phyloP scores from a whole-genome alignment of 2,888 invertebrate genomes.

The Lathronympha strigana region DNA sequence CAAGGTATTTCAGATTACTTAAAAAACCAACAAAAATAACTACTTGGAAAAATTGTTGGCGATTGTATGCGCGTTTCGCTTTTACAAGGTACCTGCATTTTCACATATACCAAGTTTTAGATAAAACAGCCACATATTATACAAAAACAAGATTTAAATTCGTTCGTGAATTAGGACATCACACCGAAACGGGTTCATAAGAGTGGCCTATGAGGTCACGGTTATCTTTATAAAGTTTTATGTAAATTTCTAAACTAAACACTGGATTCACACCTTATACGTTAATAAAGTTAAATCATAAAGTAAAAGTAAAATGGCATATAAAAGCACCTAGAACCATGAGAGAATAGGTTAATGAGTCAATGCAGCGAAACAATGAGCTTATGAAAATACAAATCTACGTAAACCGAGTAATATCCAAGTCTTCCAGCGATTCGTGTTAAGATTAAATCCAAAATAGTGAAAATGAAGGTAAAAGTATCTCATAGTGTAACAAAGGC shows the following conservation, averaged over 20 bases:
- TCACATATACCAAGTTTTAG: neutral
- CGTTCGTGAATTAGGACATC: neutral
- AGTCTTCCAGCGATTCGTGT: constrained; percentile 28
- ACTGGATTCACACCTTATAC: neutral
- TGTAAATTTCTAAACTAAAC: neutral
- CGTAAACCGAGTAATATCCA: constrained; percentile 20
- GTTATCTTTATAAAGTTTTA: neutral
- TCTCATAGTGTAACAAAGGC: constrained; percentile 35
- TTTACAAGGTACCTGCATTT: neutral
- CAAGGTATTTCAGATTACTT: too few relatives aligned
- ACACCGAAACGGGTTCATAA: neutral
- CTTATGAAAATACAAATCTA: constrained; percentile 33
- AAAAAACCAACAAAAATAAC: too few relatives aligned
- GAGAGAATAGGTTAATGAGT: constrained; percentile 25
- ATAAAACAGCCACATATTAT: too few relatives aligned
- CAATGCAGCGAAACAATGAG: constrained; percentile 22
- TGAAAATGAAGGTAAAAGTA: constrained; percentile 40
- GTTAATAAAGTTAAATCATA: neutral
- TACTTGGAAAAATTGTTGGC: too few relatives aligned
- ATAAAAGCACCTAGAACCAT: constrained; percentile 5
- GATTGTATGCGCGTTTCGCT: too few relatives aligned
- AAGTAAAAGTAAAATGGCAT: constrained; percentile 11
- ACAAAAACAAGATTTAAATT: neutral
- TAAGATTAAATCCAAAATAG: constrained; percentile 33
- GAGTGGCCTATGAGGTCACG: constrained; percentile 11